phyloP scores from a whole-genome alignment of 2,797 vertebrate genomes.

The Falco peregrinus region DNA sequence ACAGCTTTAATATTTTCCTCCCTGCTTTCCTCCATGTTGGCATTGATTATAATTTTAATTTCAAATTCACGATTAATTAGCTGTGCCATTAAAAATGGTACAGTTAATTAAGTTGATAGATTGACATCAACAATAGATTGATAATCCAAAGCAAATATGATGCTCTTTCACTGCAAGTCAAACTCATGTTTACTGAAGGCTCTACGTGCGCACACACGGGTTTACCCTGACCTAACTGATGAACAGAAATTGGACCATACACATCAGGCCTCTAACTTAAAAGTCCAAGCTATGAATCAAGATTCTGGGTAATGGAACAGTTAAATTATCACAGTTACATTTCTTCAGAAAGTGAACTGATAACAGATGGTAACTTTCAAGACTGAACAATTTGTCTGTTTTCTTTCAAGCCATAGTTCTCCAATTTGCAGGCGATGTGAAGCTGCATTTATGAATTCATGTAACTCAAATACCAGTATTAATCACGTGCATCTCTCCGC shows the following conservation, averaged over 20 bases:
- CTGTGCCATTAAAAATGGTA: slow-evolving; percentile 55
- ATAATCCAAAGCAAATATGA: slow-evolving; percentile 62
- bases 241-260: not conserved
- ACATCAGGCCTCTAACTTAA: not conserved
- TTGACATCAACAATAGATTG: slow-evolving; percentile 64
- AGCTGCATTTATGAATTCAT: not conserved
- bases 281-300: not conserved
- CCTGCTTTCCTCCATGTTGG: not conserved
- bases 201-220: not conserved
- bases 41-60: slow-evolving; percentile 54
- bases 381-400: slow-evolving; percentile 1
- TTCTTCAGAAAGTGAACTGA: not conserved
- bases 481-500: not conserved
- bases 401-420: not conserved
- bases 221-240: not conserved
- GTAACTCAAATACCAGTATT: not conserved
- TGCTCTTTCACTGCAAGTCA: not conserved
- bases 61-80: slow-evolving; percentile 65
- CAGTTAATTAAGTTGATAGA: slow-evolving; percentile 59
- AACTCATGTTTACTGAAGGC: not conserved
- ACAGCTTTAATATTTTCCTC: not conserved
- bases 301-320: not conserved
- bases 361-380: slow-evolving; percentile 58
- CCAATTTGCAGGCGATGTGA: not conserved
- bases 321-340: not conserved